Percentiles rank a stretch among this genome's conserved stretches.
Evolutionary conservation across 2,113 vertebrate species (phyloP).

Genomic region (Raja brachyura): DNA sequence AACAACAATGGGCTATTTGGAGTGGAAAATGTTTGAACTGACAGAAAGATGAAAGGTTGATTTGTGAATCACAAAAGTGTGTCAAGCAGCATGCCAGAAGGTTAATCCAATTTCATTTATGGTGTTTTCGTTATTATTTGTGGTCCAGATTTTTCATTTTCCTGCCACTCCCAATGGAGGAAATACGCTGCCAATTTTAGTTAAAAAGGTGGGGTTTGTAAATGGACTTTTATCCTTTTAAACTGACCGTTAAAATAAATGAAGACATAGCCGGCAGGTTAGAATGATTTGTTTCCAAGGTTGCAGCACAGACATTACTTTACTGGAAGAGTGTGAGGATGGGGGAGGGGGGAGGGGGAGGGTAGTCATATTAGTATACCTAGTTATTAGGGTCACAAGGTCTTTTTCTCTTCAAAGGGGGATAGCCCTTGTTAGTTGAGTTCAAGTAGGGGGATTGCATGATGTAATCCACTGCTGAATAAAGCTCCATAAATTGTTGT

Average conservation of each 20-base stretch:
- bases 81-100: slow-evolving; percentile 9
- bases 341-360: background rate
- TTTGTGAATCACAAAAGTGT: background rate
- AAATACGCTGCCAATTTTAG: background rate
- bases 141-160: background rate
- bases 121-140: background rate
- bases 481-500: background rate
- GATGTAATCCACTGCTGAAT: background rate
- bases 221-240: background rate
- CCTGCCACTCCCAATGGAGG: slow-evolving; percentile 20
- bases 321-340: background rate
- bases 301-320: background rate
- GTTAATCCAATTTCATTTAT: slow-evolving; percentile 29
- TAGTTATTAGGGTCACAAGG: background rate
- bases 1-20: slow-evolving; percentile 9
- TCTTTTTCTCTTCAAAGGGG: background rate
- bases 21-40: slow-evolving; percentile 33
- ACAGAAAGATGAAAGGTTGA: slow-evolving; percentile 23
- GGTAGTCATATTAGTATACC: background rate
- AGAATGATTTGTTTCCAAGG: background rate
- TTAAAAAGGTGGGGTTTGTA: background rate
- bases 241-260: background rate
- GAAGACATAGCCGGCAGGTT: slow-evolving; percentile 11
- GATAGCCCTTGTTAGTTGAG: background rate
- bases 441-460: background rate